A percentile compares a stretch with the other conserved stretches of the same genome.
phyloP scores from a whole-genome alignment of 53 echinoderm and acorn worm species.

The Patiria pectinifera region DNA sequence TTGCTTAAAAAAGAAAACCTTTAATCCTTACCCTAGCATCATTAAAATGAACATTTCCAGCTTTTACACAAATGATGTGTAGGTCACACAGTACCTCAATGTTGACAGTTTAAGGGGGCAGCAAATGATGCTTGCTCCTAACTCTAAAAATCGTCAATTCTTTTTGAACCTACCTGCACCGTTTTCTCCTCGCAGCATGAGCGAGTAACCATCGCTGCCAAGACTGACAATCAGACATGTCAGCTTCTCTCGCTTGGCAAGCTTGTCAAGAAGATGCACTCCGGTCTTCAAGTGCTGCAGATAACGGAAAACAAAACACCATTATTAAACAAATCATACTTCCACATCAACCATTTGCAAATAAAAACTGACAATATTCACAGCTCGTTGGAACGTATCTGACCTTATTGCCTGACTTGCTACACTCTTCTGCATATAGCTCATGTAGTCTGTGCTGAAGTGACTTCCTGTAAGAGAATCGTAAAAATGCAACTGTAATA shows the following conservation, averaged over 20 bases:
- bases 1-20: background rate
- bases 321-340: background rate
- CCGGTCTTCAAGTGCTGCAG: constrained; percentile 80
- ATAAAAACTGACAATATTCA: background rate
- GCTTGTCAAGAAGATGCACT: constrained; percentile 92
- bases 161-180: constrained; percentile 70
- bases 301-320: background rate
- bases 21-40: too few species aligned
- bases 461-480: constrained; percentile 76
- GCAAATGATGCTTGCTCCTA: too few species aligned
- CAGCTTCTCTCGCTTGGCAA: constrained; percentile 83
- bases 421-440: constrained; percentile 87
- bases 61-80: background rate
- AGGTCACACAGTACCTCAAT: too few species aligned
- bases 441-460: constrained; percentile 89
- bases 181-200: constrained; percentile 85
- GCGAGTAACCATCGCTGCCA: constrained; percentile 89
- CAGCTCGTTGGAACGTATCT: constrained; percentile 6
- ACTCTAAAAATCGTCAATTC: too few species aligned
- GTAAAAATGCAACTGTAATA: background rate
- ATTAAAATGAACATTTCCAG: background rate
- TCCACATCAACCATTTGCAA: background rate
- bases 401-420: constrained; percentile 82
- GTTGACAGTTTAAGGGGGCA: too few species aligned
- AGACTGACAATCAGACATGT: constrained; percentile 92